Base-by-base conservation (phyloP, 2,888 invertebrate species). In the Acrobasis repandana region DNA sequence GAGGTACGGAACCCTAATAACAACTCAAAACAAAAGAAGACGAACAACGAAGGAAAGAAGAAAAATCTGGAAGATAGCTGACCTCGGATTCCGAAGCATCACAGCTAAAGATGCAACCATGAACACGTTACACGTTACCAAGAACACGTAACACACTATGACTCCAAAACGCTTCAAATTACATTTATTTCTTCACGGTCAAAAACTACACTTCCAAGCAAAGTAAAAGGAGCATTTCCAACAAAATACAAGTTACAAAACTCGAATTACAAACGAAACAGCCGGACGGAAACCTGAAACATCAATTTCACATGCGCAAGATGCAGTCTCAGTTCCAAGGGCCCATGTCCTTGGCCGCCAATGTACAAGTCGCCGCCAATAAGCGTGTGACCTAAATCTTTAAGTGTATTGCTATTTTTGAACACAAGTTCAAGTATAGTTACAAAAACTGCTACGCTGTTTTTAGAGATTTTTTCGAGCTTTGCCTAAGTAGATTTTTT, bases 341-440 rank as follows among this genome's bases (percentile, higher is more conserved):
- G 69, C 69, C 63, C 63, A 63, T 74, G 87, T 73, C 90, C 90
- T 90, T 90, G 91, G 80, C 74, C 73, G 71, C 68, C 70, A 81
- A 85, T 84, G 82, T 85, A 43, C 28, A 28, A 46, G 10, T 14
- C 14, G 52, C 86, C 73, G 80, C 76, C 82, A 89, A 85, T 85
- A 78, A 83, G 81, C 85, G 81, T 86, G 82, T 90, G 90, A 91
- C 90, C 90, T 77, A 88, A 84, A 86, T 90, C 80, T 75, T 70
- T 76, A 73, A 68, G 75, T 75, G 71, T 72, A 69, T 70, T 73
- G 82, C 83, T 88, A 86, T 88, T 88, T 88, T 83, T 73, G 82
- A 83, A 86, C 80, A 76, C 81, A 85, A 84, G 81, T 86, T 86
- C 85, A 86, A 86, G 85, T 83, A 77, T 73, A 71, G 64, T 67